phyloP scores from a whole-genome alignment of 1,140 invertebrate species.

The Drosophila nebulosa region DNA sequence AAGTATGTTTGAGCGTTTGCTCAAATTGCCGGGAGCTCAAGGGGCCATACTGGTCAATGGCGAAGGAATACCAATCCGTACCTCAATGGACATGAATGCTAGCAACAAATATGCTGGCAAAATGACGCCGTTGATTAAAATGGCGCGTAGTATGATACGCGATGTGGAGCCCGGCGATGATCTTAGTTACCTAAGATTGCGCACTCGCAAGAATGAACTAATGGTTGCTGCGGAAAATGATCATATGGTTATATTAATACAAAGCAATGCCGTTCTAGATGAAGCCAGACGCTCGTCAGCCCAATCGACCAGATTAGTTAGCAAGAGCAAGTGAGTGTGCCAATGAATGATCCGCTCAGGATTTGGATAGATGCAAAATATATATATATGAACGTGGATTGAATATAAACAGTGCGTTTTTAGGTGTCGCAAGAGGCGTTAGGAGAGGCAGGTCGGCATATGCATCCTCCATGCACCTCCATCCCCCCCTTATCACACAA shows the following conservation, averaged over 20 bases:
- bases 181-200: conserved; percentile 29
- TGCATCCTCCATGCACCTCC: not conserved
- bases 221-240: conserved; percentile 37
- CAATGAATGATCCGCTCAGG: not conserved
- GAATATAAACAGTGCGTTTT: not conserved
- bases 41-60: conserved; percentile 28
- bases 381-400: not conserved
- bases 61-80: conserved; percentile 9
- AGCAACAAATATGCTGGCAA: conserved; percentile 4
- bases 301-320: not conserved
- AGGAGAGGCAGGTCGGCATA: not conserved
- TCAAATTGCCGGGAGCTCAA: conserved; percentile 19
- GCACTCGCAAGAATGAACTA: conserved; percentile 20
- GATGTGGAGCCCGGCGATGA: conserved; percentile 28
- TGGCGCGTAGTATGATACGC: conserved; percentile 16
- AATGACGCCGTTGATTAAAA: conserved; percentile 9
- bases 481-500: not conserved
- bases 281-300: conserved; percentile 4
- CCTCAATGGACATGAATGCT: not conserved
- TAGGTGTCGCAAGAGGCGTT: not conserved
- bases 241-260: conserved; percentile 37
- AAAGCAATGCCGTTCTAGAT: conserved; percentile 11
- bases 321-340: not conserved
- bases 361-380: not conserved
- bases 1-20: conserved; percentile 18